Conservation (phyloP, 2,888 invertebrate genomes). For the Muscina levida region DNA sequence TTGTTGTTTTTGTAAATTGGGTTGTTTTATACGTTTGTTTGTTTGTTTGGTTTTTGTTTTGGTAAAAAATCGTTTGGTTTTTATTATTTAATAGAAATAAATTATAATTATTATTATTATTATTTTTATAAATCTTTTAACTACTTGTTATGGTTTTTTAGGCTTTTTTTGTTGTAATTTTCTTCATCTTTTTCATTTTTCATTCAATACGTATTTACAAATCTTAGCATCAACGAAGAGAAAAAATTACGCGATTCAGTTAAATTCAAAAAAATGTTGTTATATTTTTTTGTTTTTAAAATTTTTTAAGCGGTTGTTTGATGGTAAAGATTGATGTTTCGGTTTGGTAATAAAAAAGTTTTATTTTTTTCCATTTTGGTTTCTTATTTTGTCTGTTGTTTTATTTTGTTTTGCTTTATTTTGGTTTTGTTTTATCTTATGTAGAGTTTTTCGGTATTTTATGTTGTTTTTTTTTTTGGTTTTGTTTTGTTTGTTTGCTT, state of each 20-base stretch:
- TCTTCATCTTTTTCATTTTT: slow-evolving; percentile 4
- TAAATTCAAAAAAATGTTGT: slow-evolving; percentile 53
- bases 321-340: slow-evolving; percentile 56
- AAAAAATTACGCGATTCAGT: slow-evolving; percentile 58
- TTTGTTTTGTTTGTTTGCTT: slow-evolving; percentile 44
- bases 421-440: slow-evolving; percentile 56
- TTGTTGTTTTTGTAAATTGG: slow-evolving; percentile 55
- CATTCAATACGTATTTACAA: slow-evolving; percentile 60
- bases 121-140: slow-evolving; percentile 64
- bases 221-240: slow-evolving; percentile 63
- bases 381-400: slow-evolving; percentile 52
- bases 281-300: slow-evolving; percentile 36
- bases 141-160: slow-evolving; percentile 49
- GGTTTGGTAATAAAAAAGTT: slow-evolving; percentile 59
- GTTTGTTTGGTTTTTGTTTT: slow-evolving; percentile 56
- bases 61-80: slow-evolving; percentile 64
- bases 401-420: slow-evolving; percentile 55
- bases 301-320: slow-evolving; percentile 55
- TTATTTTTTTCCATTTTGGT: slow-evolving; percentile 36
- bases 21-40: slow-evolving; percentile 36
- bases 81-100: slow-evolving; percentile 64
- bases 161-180: slow-evolving; percentile 33
- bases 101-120: slow-evolving; percentile 44
- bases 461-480: slow-evolving; percentile 39
- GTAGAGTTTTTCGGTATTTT: slow-evolving; percentile 43